Base-by-base conservation (phyloP, 2,888 invertebrate species). In the Taenaris catops region DNA sequence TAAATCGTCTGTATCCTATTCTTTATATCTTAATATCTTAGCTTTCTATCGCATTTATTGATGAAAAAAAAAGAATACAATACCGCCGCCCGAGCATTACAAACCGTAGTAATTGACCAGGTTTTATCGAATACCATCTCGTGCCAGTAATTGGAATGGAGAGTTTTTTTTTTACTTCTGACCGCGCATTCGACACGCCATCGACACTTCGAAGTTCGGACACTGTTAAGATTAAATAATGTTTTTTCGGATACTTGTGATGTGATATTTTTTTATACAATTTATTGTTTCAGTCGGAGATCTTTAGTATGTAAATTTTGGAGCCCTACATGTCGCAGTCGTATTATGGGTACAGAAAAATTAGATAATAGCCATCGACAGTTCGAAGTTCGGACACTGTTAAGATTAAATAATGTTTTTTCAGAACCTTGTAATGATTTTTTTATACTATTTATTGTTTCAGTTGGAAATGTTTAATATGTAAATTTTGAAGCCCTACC, bases 141-240 rank as follows among this genome's bases (percentile, higher is more conserved):
- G 35, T 41, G 46, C 34, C 36, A 26, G 46, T 46, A 51, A 53
- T 49, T 48, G 46, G 48, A 35, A 45, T 11, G 24, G 34, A 26
- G 39, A 44, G 48, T 55, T 57, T 58, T 58, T 50, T 32, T 33
- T 31, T n/a, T n/a, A n/a, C 14, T 14, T 23, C 18, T 8, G 24
- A 12, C 11, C 4, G 8, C n/a, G 7, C 17, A 32, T 20, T 27
- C 31, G 20, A 18, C 28, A 33, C 31, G 23, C 32, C 35, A 38
- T 43, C 38, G 38, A 38, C 38, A 39, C 33, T 32, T 38, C 28
- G 33, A 16, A 14, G 4, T 27, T 41, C 34, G 37, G 29, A 16
- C 4, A 11, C 28, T 29, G n/a, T 33, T 33, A 25, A 36, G 25
- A 39, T 39, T 34, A 39, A 9, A 28, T 29, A 34, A 31, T n/a